These are phyloP conservation scores for Phenganax stokvisi DNA, from an alignment of 92 coral and sea anemone genomes.

Conservation along the genomic window DNA sequence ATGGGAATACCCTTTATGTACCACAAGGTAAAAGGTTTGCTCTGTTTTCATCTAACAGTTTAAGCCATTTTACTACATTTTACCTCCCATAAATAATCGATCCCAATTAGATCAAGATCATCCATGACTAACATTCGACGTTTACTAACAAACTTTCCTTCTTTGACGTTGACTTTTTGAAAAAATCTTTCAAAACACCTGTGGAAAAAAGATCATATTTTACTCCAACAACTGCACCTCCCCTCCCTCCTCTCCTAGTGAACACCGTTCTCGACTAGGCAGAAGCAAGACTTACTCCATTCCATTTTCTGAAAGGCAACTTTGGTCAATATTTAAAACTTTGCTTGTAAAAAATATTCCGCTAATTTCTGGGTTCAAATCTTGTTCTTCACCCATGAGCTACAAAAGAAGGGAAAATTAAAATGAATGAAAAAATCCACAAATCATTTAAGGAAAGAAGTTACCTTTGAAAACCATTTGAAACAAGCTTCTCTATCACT, in stretches of 20 bases:
- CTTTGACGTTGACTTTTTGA: constrained; percentile 91
- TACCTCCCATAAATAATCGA: constrained; percentile 99
- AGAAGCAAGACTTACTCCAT: constrained; percentile 60
- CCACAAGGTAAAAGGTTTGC: no score
- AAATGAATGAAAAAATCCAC: no score
- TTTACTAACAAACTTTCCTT: constrained; percentile 82
- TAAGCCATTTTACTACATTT: neutral
- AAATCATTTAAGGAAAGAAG: neutral
- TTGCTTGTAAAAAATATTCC: constrained; percentile 88
- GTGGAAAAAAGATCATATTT: neutral
- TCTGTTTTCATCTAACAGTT: no score
- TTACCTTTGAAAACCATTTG: constrained; percentile 99
- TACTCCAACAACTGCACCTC: neutral
- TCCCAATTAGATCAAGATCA: constrained; percentile 87
- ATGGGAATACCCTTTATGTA: no score
- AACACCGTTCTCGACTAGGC: neutral
- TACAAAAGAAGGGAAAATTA: constrained; percentile 15
- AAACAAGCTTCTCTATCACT: constrained; percentile 94
- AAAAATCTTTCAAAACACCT: constrained; percentile 98
- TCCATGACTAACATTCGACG: constrained; percentile 89
- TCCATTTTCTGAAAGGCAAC: constrained; percentile 86
- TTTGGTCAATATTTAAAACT: constrained; percentile 78
- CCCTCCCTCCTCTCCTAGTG: neutral
- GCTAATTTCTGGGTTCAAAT: constrained; percentile 94
- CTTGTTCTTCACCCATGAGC: constrained; percentile 99